phyloP scores from a whole-genome alignment of 2,113 vertebrate genomes.

The Platysteira castanea region DNA sequence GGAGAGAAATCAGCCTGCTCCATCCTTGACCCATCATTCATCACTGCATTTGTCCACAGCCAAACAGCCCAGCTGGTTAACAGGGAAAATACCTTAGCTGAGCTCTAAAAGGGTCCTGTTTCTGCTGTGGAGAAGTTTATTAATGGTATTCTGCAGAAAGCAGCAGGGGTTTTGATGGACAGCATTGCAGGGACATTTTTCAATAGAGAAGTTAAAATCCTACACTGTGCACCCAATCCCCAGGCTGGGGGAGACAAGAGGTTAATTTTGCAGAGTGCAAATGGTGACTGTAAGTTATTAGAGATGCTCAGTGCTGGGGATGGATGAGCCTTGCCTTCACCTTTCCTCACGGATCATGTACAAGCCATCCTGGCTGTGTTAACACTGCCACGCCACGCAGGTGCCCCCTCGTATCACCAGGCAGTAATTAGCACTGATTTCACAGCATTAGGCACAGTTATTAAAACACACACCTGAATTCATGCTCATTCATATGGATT shows the following conservation, averaged over 20 bases:
- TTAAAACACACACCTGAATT: background rate
- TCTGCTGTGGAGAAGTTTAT: constrained; percentile 41
- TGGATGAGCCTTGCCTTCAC: constrained; percentile 9
- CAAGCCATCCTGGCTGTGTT: background rate
- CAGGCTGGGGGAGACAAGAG: background rate
- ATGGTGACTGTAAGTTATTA: background rate
- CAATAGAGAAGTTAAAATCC: background rate
- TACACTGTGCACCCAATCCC: background rate
- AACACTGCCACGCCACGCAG: background rate
- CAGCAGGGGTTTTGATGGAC: constrained; percentile 1
- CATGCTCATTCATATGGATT: background rate
- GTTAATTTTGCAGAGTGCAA: constrained; percentile 30
- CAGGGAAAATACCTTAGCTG: constrained; percentile 16
- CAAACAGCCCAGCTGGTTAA: constrained; percentile 40
- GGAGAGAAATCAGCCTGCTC: constrained; percentile 65
- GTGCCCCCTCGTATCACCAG: background rate
- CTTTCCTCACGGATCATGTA: background rate
- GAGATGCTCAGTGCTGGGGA: background rate
- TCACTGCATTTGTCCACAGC: constrained; percentile 59
- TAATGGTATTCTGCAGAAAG: constrained; percentile 1
- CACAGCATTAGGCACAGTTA: background rate
- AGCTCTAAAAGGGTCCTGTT: constrained; percentile 12
- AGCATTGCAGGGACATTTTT: constrained; percentile 11
- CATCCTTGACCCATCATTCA: constrained; percentile 64
- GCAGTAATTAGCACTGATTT: background rate